Conservation (phyloP, 1,140 invertebrate species). For the Delia radicum region DNA sequence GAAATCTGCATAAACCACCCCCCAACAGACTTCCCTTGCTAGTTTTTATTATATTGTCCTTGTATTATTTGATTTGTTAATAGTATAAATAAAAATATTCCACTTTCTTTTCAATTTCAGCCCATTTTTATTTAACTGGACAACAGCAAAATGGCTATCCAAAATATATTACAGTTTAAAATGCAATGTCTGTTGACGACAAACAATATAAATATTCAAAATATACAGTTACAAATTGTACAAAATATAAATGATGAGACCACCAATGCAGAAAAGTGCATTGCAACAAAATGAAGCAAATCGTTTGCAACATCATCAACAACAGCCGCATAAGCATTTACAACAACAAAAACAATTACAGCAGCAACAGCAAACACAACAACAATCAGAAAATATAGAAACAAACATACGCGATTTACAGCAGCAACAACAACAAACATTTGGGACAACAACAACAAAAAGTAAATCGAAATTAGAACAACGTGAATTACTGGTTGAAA, state of each 20-base stretch:
- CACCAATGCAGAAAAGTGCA: conserved; percentile 40
- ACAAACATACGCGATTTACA: background rate
- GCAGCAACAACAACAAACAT: background rate
- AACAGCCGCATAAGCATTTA: conserved; percentile 17
- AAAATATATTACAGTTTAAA: background rate
- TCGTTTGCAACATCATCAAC: conserved; percentile 30
- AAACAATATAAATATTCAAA: background rate
- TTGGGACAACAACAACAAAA: background rate
- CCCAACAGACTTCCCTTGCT: no score
- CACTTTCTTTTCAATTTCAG: background rate
- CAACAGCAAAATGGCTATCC: conserved; percentile 1
- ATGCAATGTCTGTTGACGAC: background rate
- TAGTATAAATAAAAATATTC: background rate
- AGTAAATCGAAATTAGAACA: conserved; percentile 40
- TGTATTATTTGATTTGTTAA: no score
- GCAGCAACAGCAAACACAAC: background rate
- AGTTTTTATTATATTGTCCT: no score
- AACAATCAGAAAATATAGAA: background rate
- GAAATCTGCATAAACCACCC: no score
- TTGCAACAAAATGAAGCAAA: conserved; percentile 42
- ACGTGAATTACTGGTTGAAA: conserved; percentile 44
- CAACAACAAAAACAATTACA: background rate
- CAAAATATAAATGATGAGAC: conserved; percentile 39
- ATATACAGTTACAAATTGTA: background rate
- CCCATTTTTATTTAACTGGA: background rate